Evolutionary conservation across 2,888 invertebrate genomes (phyloP).

Genomic region (Drosophila lacicola): DNA sequence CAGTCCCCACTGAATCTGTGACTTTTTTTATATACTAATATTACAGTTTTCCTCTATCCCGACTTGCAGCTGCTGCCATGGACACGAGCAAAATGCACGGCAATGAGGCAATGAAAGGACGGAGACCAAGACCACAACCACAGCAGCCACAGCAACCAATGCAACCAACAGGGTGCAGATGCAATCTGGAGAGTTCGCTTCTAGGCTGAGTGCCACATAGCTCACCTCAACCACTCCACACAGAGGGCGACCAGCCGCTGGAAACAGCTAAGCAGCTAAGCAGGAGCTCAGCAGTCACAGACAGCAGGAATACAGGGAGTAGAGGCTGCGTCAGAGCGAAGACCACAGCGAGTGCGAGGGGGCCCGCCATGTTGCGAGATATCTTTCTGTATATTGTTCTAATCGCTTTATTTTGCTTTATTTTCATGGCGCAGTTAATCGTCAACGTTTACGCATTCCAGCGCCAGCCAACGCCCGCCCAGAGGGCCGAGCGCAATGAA

Average conservation of each 20-base stretch:
- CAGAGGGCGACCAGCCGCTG: constrained; percentile 14
- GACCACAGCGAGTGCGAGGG: constrained; percentile 27
- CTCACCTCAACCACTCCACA: constrained; percentile 5
- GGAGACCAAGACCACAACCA: constrained; percentile 17
- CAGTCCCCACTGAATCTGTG: constrained; percentile 27
- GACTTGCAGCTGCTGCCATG: constrained; percentile 49
- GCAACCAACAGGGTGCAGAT: constrained; percentile 25
- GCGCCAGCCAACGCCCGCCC: constrained; percentile 81
- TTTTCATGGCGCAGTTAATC: constrained; percentile 84
- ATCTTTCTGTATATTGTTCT: constrained; percentile 84
- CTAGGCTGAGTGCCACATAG: constrained; percentile 58
- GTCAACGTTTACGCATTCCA: constrained; percentile 84
- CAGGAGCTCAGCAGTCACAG: constrained; percentile 13
- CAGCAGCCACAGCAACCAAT: constrained; percentile 2
- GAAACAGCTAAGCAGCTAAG: constrained; percentile 15
- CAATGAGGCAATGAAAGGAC: constrained; percentile 63
- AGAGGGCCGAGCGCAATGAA: constrained; percentile 82
- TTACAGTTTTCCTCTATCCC: constrained; percentile 23
- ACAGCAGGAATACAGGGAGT: not conserved
- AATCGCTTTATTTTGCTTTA: constrained; percentile 84
- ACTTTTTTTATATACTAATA: constrained; percentile 38
- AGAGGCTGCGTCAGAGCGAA: constrained; percentile 1
- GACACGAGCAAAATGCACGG: constrained; percentile 38
- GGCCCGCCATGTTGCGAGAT: constrained; percentile 83
- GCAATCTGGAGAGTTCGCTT: constrained; percentile 47